Percentiles rank a stretch among this genome's conserved stretches.
phyloP scores from a whole-genome alignment of 2,888 invertebrate genomes.

The Eupeodes luniger region DNA sequence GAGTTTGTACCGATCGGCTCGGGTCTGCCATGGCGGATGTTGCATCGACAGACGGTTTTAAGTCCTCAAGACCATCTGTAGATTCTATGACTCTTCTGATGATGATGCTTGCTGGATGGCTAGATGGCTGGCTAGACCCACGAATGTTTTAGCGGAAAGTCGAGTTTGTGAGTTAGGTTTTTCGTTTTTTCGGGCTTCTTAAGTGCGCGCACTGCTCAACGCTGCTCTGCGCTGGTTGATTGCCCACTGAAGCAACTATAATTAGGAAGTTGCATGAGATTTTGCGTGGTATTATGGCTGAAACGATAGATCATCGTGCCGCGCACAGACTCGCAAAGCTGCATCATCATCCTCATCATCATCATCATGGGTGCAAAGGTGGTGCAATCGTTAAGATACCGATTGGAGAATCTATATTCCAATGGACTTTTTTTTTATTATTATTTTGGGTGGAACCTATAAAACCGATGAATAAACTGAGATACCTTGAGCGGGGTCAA shows the following conservation, averaged over 20 bases:
- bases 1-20: slow-evolving; percentile 24
- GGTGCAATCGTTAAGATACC: slow-evolving; percentile 76
- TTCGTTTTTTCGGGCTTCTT: slow-evolving; percentile 40
- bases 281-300: slow-evolving; percentile 74
- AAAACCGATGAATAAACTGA: slow-evolving; percentile 60
- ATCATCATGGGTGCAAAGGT: slow-evolving; percentile 72
- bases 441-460: slow-evolving; percentile 64
- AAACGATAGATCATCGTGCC: slow-evolving; percentile 72
- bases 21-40: slow-evolving; percentile 48
- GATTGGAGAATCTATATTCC: slow-evolving; percentile 64
- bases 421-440: slow-evolving; percentile 27
- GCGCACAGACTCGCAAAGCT: slow-evolving; percentile 31
- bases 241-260: slow-evolving; percentile 72
- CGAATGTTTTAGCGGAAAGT: background rate
- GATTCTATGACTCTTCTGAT: slow-evolving; percentile 45
- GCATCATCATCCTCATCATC: slow-evolving; percentile 49
- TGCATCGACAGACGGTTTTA: slow-evolving; percentile 68
- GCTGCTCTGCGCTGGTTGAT: slow-evolving; percentile 47
- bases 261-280: slow-evolving; percentile 76
- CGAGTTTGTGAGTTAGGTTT: background rate
- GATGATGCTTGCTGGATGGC: no score
- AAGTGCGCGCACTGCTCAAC: slow-evolving; percentile 45
- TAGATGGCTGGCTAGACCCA: slow-evolving; percentile 30
- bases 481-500: slow-evolving; percentile 68
- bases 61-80: slow-evolving; percentile 56